Evolutionary conservation across 2,797 vertebrate genomes (phyloP).

Genomic region (Silurus aristotelis): DNA sequence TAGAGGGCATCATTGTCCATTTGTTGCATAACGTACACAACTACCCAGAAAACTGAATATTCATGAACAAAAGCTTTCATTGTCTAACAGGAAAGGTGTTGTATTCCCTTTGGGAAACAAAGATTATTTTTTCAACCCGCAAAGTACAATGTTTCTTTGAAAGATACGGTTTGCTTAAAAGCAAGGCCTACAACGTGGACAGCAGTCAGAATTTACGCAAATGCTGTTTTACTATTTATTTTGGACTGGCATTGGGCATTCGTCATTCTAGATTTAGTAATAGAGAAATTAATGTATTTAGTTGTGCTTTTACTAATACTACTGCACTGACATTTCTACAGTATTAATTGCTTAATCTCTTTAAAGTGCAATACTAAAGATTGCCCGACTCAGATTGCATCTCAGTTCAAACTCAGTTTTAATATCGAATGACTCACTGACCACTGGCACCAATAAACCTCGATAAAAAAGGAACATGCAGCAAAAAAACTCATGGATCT

Average conservation of each 20-base stretch:
- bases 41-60: neutral
- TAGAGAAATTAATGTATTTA: slow-evolving; percentile 1
- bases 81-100: neutral
- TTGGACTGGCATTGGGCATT: neutral
- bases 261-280: slow-evolving; percentile 6
- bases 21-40: neutral
- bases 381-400: neutral
- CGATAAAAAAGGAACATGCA: neutral
- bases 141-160: neutral
- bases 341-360: neutral
- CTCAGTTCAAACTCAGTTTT: neutral
- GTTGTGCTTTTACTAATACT: neutral
- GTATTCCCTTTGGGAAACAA: too few relatives aligned
- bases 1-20: neutral
- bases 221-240: neutral
- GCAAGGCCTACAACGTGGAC: neutral
- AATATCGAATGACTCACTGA: neutral
- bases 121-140: neutral
- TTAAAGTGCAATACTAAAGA: neutral
- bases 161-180: neutral
- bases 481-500: neutral
- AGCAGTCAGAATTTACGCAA: neutral
- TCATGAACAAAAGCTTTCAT: neutral
- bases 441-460: neutral
- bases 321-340: neutral